Evolutionary conservation across 2,113 vertebrate genomes (phyloP).

Genomic region (Burhinus oedicnemus): DNA sequence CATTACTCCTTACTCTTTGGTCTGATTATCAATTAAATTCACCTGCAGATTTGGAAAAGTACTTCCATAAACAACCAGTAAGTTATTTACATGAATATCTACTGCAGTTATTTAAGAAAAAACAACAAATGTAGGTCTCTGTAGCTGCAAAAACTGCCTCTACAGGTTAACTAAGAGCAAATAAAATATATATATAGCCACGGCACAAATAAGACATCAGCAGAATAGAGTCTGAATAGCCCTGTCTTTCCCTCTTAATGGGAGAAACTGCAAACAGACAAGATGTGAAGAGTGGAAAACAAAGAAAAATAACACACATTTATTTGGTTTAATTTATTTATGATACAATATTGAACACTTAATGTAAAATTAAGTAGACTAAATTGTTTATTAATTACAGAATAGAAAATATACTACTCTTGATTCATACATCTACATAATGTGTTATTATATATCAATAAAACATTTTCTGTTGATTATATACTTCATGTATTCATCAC

Average conservation of each 20-base stretch:
- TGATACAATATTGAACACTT: neutral
- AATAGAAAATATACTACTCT: neutral
- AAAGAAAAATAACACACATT: neutral
- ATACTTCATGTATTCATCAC: slow-evolving; percentile 43
- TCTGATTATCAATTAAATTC: slow-evolving; percentile 37
- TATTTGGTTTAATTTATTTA: slow-evolving; percentile 28
- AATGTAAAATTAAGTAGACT: slow-evolving; percentile 32
- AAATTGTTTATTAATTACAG: slow-evolving; percentile 47
- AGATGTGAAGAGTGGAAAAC: neutral
- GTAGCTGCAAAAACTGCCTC: neutral
- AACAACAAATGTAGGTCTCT: neutral
- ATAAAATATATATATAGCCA: neutral
- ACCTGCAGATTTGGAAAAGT: slow-evolving; percentile 47
- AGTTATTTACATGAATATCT: neutral
- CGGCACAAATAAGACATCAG: neutral
- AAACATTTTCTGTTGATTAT: slow-evolving; percentile 56
- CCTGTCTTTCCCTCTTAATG: neutral
- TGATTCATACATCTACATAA: slow-evolving; percentile 28
- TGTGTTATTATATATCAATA: slow-evolving; percentile 29
- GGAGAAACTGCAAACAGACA: neutral
- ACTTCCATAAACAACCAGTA: neutral
- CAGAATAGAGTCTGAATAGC: neutral
- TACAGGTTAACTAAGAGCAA: neutral
- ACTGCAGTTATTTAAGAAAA: neutral
- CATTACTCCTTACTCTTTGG: slow-evolving; percentile 31